Base-by-base conservation (phyloP, 2,113 vertebrate genomes). In the Caranx melampygus region DNA sequence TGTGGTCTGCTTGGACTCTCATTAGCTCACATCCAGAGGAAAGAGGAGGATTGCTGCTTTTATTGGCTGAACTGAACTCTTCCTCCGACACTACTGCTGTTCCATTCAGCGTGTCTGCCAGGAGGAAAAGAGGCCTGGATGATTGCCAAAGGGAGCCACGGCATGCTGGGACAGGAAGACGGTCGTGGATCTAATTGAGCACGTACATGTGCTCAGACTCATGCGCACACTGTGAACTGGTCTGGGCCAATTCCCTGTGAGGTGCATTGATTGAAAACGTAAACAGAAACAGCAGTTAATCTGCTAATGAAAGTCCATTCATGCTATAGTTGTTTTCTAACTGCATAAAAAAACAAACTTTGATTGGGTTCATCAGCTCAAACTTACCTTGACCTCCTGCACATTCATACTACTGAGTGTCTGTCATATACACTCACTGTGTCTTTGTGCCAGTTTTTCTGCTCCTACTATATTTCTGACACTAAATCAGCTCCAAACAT, bases 1-100 rank as follows among this genome's bases (percentile, higher is more conserved):
- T 82, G 78, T 75, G 85, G 85, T 82, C 76, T 58, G 54, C 73
- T 55, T 79, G n/a, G 0, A 82, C 75, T 84, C 78, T 85, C 72
- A 89, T 88, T 90, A 86, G 65, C 71, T 90, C 75, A 75, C 74
- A 83, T 85, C 67, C 72, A 83, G 63, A 81, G 65, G 61, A 87
- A 68, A 73, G 59, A 63, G 26, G 37, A 81, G 75, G 60, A 82
- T 42, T 42, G 72, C 55, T 40, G 65, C 35, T 85, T 89, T 86
- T 84, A 91, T 47, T 86, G 82, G 66, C 64, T 54, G 26, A 31
- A 33, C 51, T 68, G 42, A 63, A 75, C 72, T 85, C 69, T 61
- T 78, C 75, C 63, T 75, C 49, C 47, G 33, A 86, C 73, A 74
- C 72, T 61, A 69, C 64, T 58, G 60, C 44, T 59, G 55, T 67